These are phyloP conservation scores for Mycetomoellerius zeteki DNA, from an alignment of 1,140 invertebrate species.

Conservation along the genomic window DNA sequence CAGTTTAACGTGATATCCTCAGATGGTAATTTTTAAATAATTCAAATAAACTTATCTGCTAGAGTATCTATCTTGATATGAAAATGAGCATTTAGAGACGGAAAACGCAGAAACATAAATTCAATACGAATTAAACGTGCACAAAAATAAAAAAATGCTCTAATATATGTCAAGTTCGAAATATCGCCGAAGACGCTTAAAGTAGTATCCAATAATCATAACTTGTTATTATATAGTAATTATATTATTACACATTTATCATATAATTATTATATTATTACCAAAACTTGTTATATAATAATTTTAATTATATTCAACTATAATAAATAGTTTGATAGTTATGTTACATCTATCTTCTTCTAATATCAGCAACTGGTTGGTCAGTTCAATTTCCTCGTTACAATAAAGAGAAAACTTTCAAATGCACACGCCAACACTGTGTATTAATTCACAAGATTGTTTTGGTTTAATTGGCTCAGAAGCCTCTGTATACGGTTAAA, in stretches of 20 bases:
- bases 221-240: not conserved
- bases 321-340: not conserved
- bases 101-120: not conserved
- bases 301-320: no score
- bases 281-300: no score
- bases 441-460: conserved; percentile 44
- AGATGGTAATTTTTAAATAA: no score
- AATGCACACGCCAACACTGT: conserved; percentile 7
- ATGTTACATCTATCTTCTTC: not conserved
- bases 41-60: not conserved
- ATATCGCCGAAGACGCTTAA: not conserved
- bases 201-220: not conserved
- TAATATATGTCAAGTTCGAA: not conserved
- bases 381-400: not conserved
- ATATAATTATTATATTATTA: not conserved
- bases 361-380: not conserved
- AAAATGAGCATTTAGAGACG: not conserved
- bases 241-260: not conserved
- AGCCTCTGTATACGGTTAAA: conserved; percentile 73
- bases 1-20: not conserved
- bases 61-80: not conserved
- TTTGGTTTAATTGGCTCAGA: conserved; percentile 79
- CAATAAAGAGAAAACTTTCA: conserved; percentile 77
- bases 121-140: not conserved
- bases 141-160: not conserved